Evolutionary conservation across 2,113 vertebrate genomes (phyloP).

Genomic region (Trematocara variabile): DNA sequence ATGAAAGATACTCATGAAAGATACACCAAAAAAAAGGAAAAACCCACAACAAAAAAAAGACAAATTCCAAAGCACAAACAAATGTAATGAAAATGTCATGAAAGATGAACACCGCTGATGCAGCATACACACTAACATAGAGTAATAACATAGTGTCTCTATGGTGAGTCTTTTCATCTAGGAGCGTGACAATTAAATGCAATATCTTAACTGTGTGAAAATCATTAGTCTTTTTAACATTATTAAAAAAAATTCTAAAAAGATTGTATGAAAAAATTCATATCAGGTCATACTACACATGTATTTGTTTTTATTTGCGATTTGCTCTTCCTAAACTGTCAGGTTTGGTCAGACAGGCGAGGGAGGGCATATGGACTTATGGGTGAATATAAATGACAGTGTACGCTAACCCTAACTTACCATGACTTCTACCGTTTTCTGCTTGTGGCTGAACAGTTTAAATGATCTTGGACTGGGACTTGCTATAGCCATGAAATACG

Average conservation of each 20-base stretch:
- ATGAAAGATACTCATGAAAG: background rate
- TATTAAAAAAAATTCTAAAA: background rate
- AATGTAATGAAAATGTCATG: background rate
- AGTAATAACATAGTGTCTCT: background rate
- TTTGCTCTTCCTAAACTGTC: background rate
- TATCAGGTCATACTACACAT: background rate
- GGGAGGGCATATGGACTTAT: background rate
- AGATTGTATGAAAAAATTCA: background rate
- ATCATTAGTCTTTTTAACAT: background rate
- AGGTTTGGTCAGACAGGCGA: background rate
- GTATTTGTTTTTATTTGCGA: background rate
- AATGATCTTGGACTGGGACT: slow-evolving; percentile 66
- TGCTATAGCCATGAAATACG: slow-evolving; percentile 81
- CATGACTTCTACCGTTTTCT: too few relatives aligned
- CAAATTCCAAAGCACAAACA: background rate
- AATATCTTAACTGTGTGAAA: background rate
- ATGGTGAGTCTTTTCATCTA: background rate
- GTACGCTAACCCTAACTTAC: too few relatives aligned
- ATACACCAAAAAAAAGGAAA: background rate
- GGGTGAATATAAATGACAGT: background rate
- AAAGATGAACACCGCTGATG: background rate
- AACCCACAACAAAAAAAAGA: accelerated
- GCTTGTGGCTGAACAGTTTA: slow-evolving; percentile 56
- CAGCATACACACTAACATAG: background rate
- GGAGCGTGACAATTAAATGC: background rate